A percentile compares a stretch with the other conserved stretches of the same genome.
Evolutionary conservation across 2,888 invertebrate genomes (phyloP).

Genomic region (Oithona nana): DNA sequence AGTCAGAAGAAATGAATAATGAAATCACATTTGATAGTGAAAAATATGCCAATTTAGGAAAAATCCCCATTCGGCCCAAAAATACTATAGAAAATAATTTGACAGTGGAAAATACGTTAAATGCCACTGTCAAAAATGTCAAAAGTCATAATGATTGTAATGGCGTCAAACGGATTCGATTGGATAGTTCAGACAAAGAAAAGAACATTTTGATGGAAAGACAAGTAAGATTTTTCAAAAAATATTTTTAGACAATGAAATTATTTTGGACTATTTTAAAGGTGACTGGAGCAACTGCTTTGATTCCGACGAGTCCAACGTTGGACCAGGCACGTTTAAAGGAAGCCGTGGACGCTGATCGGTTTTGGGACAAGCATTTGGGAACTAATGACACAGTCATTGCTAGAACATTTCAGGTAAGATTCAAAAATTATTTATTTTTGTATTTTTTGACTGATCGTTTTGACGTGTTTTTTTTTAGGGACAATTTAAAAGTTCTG

Average conservation of each 20-base stretch:
- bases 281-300: slow-evolving; percentile 5
- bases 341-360: slow-evolving; percentile 31
- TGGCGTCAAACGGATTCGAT: slow-evolving; percentile 21
- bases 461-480: no score
- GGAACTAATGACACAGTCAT: slow-evolving; percentile 38
- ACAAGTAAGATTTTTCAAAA: no score
- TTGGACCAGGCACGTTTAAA: slow-evolving; percentile 3
- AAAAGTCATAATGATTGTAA: background rate
- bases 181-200: slow-evolving; percentile 23
- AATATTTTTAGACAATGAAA: no score
- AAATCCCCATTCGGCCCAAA: slow-evolving; percentile 28
- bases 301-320: background rate
- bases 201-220: slow-evolving; percentile 25
- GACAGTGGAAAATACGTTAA: no score
- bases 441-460: no score
- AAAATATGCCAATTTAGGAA: slow-evolving; percentile 32
- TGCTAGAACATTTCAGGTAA: slow-evolving; percentile 42
- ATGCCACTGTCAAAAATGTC: no score
- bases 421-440: no score
- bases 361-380: slow-evolving; percentile 38
- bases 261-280: background rate
- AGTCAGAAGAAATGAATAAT: slow-evolving; percentile 28
- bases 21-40: slow-evolving; percentile 36
- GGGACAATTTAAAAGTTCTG: slow-evolving; percentile 44
- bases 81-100: slow-evolving; percentile 30